Evolutionary conservation across 2,888 invertebrate species (phyloP).

Genomic region (Lasioglossum malachurum): DNA sequence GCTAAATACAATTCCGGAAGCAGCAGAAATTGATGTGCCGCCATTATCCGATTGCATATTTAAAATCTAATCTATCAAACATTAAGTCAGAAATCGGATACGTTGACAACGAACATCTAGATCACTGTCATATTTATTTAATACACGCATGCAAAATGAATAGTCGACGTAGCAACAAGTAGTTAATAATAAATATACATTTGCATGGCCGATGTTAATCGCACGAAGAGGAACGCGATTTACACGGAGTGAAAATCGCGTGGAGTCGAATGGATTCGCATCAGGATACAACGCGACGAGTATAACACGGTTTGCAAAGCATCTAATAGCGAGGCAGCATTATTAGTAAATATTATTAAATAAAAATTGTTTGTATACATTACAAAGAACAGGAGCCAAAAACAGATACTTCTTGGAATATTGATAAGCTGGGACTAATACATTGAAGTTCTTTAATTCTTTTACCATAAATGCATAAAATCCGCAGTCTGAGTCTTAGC

Average conservation of each 20-base stretch:
- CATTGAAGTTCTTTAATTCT: too few relatives aligned
- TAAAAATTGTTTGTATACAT: background rate
- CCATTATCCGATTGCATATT: background rate
- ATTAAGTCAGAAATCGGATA: background rate
- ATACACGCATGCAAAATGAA: background rate
- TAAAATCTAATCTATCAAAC: conserved; percentile 4
- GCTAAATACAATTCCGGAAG: background rate
- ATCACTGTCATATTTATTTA: conserved; percentile 2
- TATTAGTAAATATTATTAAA: conserved; percentile 44
- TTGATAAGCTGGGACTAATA: too few relatives aligned
- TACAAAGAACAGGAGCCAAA: too few relatives aligned
- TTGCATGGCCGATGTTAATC: conserved; percentile 24
- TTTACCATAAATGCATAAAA: background rate
- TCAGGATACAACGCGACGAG: background rate
- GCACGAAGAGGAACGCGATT: conserved; percentile 10
- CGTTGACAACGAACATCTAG: background rate
- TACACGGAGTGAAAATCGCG: conserved; percentile 18
- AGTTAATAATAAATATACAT: conserved; percentile 35
- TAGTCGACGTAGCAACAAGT: conserved; percentile 38
- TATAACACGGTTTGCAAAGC: conserved; percentile 29
- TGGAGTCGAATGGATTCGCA: background rate
- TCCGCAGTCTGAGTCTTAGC: too few relatives aligned
- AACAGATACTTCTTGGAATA: too few relatives aligned
- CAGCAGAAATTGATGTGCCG: background rate
- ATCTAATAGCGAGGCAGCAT: conserved; percentile 5